Evolutionary conservation across 2,888 invertebrate species (phyloP).

Genomic region (Formica aserva): DNA sequence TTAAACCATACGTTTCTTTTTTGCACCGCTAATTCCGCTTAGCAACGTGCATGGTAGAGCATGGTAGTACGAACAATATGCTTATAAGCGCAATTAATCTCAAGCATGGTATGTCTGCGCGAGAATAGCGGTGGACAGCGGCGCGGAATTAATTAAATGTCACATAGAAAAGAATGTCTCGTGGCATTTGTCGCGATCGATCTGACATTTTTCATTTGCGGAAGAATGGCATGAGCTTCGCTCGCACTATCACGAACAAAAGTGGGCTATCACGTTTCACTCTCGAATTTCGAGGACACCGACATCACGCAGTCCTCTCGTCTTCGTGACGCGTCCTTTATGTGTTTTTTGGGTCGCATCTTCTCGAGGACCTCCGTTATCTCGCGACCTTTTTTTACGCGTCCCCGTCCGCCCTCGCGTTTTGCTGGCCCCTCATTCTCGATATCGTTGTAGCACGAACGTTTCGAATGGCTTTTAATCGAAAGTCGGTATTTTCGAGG

Average conservation of each 20-base stretch:
- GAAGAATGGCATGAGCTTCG: constrained; percentile 38
- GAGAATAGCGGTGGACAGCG: constrained; percentile 8
- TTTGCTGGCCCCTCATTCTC: constrained; percentile 16
- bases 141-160: constrained; percentile 51
- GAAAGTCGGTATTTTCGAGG: constrained; percentile 66
- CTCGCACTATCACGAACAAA: constrained; percentile 44
- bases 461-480: constrained; percentile 71
- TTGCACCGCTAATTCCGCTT: constrained; percentile 39
- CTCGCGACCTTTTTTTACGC: background rate
- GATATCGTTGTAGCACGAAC: constrained; percentile 40
- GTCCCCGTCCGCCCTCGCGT: background rate
- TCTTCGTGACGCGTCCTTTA: constrained; percentile 36
- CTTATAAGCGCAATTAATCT: constrained; percentile 50
- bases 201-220: constrained; percentile 53
- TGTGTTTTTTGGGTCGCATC: constrained; percentile 27
- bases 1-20: constrained; percentile 9
- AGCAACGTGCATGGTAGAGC: background rate
- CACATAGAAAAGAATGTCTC: constrained; percentile 55
- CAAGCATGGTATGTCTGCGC: constrained; percentile 24
- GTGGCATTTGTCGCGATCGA: constrained; percentile 54
- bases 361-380: constrained; percentile 25
- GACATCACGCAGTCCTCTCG: constrained; percentile 27
- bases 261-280: constrained; percentile 44
- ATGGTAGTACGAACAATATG: constrained; percentile 32
- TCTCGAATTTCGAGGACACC: constrained; percentile 49